Evolutionary conservation across 1,140 invertebrate species (phyloP).

Genomic region (Atta colombica): DNA sequence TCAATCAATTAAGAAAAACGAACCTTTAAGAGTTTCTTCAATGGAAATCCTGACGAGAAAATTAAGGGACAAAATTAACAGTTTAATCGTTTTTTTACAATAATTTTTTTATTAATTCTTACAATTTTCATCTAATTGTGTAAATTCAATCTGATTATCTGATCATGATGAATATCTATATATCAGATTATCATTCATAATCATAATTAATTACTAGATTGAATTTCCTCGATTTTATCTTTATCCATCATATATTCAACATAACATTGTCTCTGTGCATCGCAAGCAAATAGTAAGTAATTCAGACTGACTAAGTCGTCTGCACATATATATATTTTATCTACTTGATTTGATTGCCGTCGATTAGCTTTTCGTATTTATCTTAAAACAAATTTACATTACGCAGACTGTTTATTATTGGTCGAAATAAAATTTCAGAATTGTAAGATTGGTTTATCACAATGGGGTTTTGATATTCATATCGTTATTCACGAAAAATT

Average conservation of each 20-base stretch:
- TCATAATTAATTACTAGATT: constrained; percentile 26
- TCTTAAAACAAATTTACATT: not conserved
- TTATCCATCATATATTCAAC: constrained; percentile 28
- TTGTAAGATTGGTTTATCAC: not conserved
- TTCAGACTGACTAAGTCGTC: not conserved
- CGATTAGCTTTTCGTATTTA: not conserved
- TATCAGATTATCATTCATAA: not conserved
- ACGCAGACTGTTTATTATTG: not conserved
- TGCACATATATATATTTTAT: not conserved
- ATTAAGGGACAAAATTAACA: not conserved
- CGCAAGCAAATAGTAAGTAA: constrained; percentile 68
- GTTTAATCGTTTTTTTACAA: not conserved
- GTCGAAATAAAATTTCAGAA: not conserved
- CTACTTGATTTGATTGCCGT: not conserved
- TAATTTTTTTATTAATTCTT: not conserved
- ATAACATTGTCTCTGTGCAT: not conserved
- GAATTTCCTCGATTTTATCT: constrained; percentile 5
- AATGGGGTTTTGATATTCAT: not conserved
- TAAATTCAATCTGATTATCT: not conserved
- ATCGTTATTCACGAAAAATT: not conserved
- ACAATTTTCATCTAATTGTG: not conserved
- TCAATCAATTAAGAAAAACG: not conserved
- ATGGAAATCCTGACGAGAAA: not conserved
- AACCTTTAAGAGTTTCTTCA: not conserved
- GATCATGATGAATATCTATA: not conserved